Evolutionary conservation across 2,888 invertebrate species (phyloP).

Genomic region (Temnothorax rugatulus): DNA sequence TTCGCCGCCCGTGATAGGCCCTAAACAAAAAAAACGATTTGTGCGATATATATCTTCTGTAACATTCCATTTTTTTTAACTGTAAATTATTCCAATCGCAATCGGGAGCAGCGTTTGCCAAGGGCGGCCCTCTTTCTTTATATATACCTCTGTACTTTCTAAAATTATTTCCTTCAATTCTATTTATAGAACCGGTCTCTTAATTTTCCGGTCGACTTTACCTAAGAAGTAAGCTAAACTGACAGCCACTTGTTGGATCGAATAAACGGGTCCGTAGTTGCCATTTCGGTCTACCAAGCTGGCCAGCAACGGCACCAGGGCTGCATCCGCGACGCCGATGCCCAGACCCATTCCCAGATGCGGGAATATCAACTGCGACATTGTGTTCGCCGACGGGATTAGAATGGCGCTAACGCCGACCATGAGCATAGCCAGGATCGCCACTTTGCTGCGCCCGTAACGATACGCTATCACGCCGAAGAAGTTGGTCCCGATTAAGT

Average conservation of each 20-base stretch:
- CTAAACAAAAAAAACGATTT: slow-evolving; percentile 85
- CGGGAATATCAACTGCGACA: slow-evolving; percentile 90
- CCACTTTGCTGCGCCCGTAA: slow-evolving; percentile 90
- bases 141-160: background rate
- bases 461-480: slow-evolving; percentile 90
- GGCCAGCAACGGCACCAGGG: slow-evolving; percentile 92
- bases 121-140: background rate
- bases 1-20: slow-evolving; percentile 92
- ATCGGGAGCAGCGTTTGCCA: background rate
- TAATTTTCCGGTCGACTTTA: slow-evolving; percentile 79
- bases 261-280: slow-evolving; percentile 93
- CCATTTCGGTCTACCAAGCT: slow-evolving; percentile 90
- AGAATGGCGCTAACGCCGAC: slow-evolving; percentile 89
- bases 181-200: background rate
- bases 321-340: slow-evolving; percentile 93
- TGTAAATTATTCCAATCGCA: background rate
- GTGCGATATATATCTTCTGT: background rate
- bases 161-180: background rate
- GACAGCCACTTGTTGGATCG: slow-evolving; percentile 93
- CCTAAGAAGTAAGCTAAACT: slow-evolving; percentile 93
- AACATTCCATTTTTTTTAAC: background rate
- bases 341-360: slow-evolving; percentile 94
- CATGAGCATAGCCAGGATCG: slow-evolving; percentile 89
- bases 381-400: slow-evolving; percentile 89
- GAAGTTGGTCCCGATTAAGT: slow-evolving; percentile 93